Evolutionary conservation across 2,888 invertebrate species (phyloP).

Genomic region (Campoletis raptor): DNA sequence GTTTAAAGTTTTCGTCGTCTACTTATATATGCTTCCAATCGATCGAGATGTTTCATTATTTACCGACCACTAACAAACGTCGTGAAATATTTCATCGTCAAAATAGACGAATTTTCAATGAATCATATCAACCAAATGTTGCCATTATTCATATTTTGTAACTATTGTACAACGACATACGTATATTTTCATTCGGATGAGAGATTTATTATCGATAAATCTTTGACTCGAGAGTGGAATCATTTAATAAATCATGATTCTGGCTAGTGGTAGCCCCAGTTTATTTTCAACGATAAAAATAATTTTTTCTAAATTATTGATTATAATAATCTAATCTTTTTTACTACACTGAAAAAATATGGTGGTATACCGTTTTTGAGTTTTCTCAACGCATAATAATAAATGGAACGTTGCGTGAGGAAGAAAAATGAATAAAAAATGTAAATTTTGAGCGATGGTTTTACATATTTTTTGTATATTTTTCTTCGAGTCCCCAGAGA

Average conservation of each 20-base stretch:
- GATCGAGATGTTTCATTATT: not conserved
- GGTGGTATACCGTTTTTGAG: not conserved
- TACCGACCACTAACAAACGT: not conserved
- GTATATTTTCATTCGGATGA: not conserved
- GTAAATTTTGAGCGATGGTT: not conserved
- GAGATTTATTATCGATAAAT: not conserved
- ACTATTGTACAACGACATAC: not conserved
- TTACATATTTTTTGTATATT: not conserved
- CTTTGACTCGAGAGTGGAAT: not conserved
- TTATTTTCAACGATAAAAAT: not conserved
- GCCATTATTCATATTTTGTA: slow-evolving; percentile 11
- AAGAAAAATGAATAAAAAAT: not conserved
- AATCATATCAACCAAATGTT: not conserved
- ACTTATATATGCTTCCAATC: not conserved
- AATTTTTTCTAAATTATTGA: not conserved
- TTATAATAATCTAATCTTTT: no score
- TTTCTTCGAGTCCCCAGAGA: not conserved
- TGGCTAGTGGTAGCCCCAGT: no score
- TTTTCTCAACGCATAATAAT: not conserved
- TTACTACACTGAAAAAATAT: no score
- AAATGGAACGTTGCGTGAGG: not conserved
- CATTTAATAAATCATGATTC: not conserved
- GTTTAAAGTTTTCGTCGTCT: not conserved
- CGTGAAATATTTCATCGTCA: not conserved
- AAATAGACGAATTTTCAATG: slow-evolving; percentile 24